Conservation (phyloP, 2,113 vertebrate genomes). For the Empidonax traillii region DNA sequence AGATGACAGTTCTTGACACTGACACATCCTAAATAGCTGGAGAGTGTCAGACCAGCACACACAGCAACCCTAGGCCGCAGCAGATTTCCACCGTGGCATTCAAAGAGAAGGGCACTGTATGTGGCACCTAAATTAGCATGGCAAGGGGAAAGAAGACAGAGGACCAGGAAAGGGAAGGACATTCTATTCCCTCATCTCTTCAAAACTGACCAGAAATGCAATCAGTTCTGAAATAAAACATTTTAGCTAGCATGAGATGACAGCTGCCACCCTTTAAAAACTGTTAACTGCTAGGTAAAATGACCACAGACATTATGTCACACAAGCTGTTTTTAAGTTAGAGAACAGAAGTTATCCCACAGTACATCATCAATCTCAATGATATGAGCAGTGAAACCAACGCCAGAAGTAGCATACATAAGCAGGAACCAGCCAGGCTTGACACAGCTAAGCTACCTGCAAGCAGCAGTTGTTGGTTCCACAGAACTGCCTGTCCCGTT, state of each 20-base stretch:
- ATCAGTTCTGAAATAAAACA: not conserved
- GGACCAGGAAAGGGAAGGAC: not conserved
- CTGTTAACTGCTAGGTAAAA: not conserved
- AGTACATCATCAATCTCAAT: not conserved
- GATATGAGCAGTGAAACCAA: not conserved
- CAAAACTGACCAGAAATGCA: not conserved
- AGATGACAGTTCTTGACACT: not conserved
- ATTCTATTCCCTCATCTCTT: not conserved
- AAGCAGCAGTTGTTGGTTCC: rapidly evolving
- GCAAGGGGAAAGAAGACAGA: not conserved
- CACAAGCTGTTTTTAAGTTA: not conserved
- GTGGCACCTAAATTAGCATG: not conserved
- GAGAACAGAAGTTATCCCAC: not conserved
- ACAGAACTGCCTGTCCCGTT: not conserved
- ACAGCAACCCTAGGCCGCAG: not conserved
- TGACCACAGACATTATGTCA: not conserved
- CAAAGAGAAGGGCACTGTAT: not conserved
- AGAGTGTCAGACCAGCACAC: not conserved
- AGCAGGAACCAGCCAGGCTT: not conserved
- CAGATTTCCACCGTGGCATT: not conserved
- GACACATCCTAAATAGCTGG: not conserved
- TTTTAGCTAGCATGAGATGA: not conserved
- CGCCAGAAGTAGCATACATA: not conserved
- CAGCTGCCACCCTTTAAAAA: not conserved
- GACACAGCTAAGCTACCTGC: not conserved